Conservation (phyloP, 1,140 invertebrate species). For the Drosophila punjabiensis region DNA sequence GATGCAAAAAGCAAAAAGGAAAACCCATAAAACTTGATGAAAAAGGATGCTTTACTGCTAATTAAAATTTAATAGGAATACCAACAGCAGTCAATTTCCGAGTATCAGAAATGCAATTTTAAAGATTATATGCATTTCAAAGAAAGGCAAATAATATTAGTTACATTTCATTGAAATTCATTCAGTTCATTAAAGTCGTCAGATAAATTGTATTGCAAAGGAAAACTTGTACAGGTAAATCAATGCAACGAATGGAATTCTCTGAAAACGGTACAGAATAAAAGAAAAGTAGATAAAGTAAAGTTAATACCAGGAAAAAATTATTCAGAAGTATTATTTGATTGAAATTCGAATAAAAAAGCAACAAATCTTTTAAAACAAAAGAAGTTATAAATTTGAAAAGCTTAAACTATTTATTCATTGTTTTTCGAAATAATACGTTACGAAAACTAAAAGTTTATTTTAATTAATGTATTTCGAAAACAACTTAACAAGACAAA, state of each 20-base stretch:
- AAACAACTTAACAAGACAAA: background rate
- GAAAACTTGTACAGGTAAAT: background rate
- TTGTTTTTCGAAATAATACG: background rate
- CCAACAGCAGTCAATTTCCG: background rate
- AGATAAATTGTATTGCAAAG: background rate
- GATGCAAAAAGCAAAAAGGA: no score
- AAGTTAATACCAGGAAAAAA: background rate
- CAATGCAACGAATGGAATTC: background rate
- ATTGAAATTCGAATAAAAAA: accelerated
- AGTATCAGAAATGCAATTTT: background rate
- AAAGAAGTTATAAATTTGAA: background rate
- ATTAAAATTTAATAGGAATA: background rate
- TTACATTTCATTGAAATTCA: background rate
- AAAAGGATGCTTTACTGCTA: no score
- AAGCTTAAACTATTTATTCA: background rate
- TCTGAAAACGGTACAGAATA: background rate
- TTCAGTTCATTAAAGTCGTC: background rate
- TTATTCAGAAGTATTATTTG: background rate
- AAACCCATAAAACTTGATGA: background rate
- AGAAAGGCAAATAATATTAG: background rate
- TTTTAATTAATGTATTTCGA: background rate
- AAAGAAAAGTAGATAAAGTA: no score
- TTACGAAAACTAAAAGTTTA: background rate
- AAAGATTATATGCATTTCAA: background rate
- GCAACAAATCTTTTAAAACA: background rate